Base-by-base conservation (phyloP, 2,888 invertebrate species). In the Cataglyphis altisquamis region DNA sequence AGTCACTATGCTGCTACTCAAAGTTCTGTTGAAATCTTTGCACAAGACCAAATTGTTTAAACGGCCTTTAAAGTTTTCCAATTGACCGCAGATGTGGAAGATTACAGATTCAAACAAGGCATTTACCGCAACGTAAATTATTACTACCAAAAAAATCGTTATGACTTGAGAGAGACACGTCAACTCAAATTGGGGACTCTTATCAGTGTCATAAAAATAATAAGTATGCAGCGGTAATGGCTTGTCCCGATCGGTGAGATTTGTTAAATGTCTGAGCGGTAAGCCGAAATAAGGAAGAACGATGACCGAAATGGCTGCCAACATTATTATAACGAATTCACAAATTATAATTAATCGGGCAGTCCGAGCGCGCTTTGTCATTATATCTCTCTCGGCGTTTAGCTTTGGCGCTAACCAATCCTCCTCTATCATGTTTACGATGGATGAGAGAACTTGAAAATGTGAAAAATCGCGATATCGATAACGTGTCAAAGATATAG, bases 261-360 rank as follows among this genome's bases (percentile, higher is more conserved):
- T 77, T 1, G 48, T 63, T 18, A 48, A 10, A n/a, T 55, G 62
- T 72, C 73, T 63, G n/a, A 73, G 12, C 2, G 39, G 10, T 12
- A 83, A 52, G 10, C 81, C 83, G 12, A 83, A 81, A 39, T 21
- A 45, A 10, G 85, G 73, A 0, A 81, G 10, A 9, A 62, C 18
- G 3, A 39, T 6, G 0, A 52, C 4, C 0, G 64, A 3, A 1
- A 32, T 0, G 0, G 36, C 0, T 3, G n/a, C 0, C 0, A 39
- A 0, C 6, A 3, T 10, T n/a, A 57, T 0, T 4, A 67, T 0
- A 2, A 18, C 3, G 3, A 45, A 64, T 36, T 15, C 9, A 12
- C 52, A 21, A 6, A 55, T 15, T 8, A 18, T 18, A 18, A 83
- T 10, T 8, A 12, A 5, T 41, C 72, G 75, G 18, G 21, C 36